Conservation (phyloP, 2,113 vertebrate genomes). For the Gasterosteus aculeatus region DNA sequence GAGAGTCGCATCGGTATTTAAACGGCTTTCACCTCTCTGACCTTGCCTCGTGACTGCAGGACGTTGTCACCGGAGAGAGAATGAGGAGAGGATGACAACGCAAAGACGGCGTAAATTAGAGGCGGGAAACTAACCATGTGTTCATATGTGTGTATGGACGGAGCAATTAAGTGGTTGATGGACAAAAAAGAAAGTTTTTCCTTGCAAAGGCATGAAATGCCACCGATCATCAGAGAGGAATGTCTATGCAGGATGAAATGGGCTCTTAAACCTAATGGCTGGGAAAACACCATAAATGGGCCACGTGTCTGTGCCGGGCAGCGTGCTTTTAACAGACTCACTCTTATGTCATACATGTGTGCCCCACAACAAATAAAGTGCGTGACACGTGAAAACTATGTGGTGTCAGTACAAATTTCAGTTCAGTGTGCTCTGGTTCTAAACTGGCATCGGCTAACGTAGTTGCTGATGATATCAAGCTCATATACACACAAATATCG, state of each 20-base stretch:
- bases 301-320: background rate
- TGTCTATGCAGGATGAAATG: background rate
- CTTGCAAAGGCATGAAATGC: constrained; percentile 2
- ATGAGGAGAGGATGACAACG: constrained; percentile 35
- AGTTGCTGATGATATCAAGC: constrained; percentile 39
- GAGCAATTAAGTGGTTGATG: constrained; percentile 20
- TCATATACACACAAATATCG: constrained; percentile 25
- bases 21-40: constrained; percentile 78
- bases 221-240: background rate
- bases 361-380: constrained; percentile 6
- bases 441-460: constrained; percentile 8
- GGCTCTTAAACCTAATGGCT: background rate
- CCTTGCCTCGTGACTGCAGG: constrained; percentile 80
- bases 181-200: constrained; percentile 5
- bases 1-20: constrained; percentile 78
- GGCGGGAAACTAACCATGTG: constrained; percentile 24
- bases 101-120: constrained; percentile 66
- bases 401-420: background rate
- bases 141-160: background rate
- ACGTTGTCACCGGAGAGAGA: constrained; percentile 70
- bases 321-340: constrained; percentile 1
- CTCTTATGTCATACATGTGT: background rate
- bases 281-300: constrained; percentile 4
- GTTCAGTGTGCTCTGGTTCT: constrained; percentile 2
- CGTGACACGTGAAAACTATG: background rate